Percentiles rank a stretch among this genome's conserved stretches.
Evolutionary conservation across 2,888 invertebrate genomes (phyloP).

Genomic region (Diaphora mendica): DNA sequence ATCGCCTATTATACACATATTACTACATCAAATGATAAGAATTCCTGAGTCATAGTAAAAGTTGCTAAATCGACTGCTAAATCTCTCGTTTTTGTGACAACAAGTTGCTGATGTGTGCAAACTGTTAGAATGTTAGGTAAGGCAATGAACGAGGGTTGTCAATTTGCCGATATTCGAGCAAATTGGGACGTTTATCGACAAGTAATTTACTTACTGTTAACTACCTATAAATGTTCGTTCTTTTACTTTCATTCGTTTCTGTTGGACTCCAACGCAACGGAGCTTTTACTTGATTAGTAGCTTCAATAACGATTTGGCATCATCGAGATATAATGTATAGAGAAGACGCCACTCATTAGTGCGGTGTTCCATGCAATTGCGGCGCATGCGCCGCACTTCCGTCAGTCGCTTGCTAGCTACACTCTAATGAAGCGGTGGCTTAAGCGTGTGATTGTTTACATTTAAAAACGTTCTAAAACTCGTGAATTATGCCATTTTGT

Average conservation of each 20-base stretch:
- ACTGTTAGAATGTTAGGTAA: constrained; percentile 24
- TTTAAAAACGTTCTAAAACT: too few relatives aligned
- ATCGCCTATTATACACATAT: not conserved
- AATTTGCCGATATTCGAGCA: constrained; percentile 71
- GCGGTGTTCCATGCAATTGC: too few relatives aligned
- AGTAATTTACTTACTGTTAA: constrained; percentile 59
- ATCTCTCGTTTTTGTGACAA: constrained; percentile 10
- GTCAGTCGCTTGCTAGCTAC: too few relatives aligned
- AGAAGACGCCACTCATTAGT: too few relatives aligned
- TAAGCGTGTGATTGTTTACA: too few relatives aligned
- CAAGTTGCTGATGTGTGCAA: constrained; percentile 7
- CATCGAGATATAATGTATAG: too few relatives aligned
- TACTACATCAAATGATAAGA: not conserved
- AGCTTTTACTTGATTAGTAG: constrained; percentile 25
- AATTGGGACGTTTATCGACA: constrained; percentile 45
- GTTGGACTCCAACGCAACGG: constrained; percentile 13
- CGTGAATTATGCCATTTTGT: too few relatives aligned
- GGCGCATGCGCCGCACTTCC: too few relatives aligned
- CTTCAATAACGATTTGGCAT: constrained; percentile 27
- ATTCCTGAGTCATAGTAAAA: constrained; percentile 5
- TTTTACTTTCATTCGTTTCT: constrained; percentile 17
- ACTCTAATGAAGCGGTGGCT: too few relatives aligned
- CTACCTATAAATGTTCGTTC: constrained; percentile 44
- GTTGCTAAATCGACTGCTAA: constrained; percentile 9
- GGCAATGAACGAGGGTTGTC: constrained; percentile 65